Percentiles rank a stretch among this genome's conserved stretches.
These are phyloP conservation scores for Hedychridium roseum DNA, from an alignment of 2,888 invertebrate genomes.

Conservation along the genomic window DNA sequence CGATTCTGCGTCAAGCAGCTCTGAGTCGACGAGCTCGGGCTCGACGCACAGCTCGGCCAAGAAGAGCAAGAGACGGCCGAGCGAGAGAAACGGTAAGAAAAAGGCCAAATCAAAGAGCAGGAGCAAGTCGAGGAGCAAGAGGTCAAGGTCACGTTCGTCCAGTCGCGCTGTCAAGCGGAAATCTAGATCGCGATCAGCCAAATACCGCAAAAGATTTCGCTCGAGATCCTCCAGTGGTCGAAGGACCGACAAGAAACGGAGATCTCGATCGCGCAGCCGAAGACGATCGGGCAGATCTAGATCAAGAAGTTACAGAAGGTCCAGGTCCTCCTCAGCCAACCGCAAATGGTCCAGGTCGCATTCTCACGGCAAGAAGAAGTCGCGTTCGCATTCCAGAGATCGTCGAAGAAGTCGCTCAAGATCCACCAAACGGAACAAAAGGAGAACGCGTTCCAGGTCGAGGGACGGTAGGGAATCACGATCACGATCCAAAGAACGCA, in stretches of 20 bases:
- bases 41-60: conserved; percentile 41
- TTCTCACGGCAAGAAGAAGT: conserved; percentile 46
- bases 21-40: conserved; percentile 38
- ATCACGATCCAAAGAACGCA: conserved; percentile 41
- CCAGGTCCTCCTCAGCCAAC: conserved; percentile 34
- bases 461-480: conserved; percentile 37
- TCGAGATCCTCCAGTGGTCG: conserved; percentile 51
- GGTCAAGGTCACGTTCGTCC: conserved; percentile 38
- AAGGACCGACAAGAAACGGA: conserved; percentile 40
- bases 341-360: conserved; percentile 50
- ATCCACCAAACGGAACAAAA: conserved; percentile 35
- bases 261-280: conserved; percentile 45
- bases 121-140: conserved; percentile 41
- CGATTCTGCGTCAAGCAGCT: conserved; percentile 39
- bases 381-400: conserved; percentile 44
- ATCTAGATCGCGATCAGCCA: conserved; percentile 37
- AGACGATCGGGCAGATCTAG: conserved; percentile 39
- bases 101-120: conserved; percentile 44
- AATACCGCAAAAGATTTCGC: conserved; percentile 44
- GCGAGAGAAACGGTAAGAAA: conserved; percentile 35
- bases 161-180: conserved; percentile 38
- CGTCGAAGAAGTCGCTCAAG: conserved; percentile 44
- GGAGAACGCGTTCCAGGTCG: conserved; percentile 40
- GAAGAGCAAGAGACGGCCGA: conserved; percentile 26
- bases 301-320: conserved; percentile 39